These are phyloP conservation scores for Metacarcinus magister DNA, from an alignment of 2,888 invertebrate genomes.

Conservation along the genomic window DNA sequence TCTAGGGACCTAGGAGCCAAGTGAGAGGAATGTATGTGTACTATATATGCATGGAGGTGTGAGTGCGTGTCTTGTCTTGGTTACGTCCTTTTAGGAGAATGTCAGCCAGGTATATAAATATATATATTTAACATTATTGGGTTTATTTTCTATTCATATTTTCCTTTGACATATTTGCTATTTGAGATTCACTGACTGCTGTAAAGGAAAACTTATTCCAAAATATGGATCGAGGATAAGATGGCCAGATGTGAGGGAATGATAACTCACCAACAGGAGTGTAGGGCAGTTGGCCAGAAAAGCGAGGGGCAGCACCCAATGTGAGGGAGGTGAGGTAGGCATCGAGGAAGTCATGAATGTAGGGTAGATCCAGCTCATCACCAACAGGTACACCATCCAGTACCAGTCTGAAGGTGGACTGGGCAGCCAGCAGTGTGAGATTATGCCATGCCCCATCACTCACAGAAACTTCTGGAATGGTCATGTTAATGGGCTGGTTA, in stretches of 20 bases:
- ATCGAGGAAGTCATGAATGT: constrained; percentile 96
- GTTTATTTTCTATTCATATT: background rate
- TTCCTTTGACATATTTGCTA: background rate
- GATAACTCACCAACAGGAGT: constrained; percentile 86
- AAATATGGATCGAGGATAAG: background rate
- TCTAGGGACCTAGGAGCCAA: too few species aligned
- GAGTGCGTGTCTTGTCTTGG: too few species aligned
- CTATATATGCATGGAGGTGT: too few species aligned
- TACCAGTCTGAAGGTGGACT: constrained; percentile 88
- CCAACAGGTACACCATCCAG: constrained; percentile 90
- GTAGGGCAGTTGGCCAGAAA: constrained; percentile 70
- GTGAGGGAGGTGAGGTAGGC: constrained; percentile 93
- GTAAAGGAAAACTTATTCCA: background rate
- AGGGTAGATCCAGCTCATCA: constrained; percentile 93
- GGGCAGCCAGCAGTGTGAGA: constrained; percentile 89
- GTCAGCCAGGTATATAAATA: background rate
- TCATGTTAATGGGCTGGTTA: constrained; percentile 92
- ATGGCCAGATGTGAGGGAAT: background rate
- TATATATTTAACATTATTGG: background rate
- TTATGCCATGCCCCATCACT: constrained; percentile 96
- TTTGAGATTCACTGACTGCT: background rate
- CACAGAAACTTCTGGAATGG: constrained; percentile 87
- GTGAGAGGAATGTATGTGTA: too few species aligned
- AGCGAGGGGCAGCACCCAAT: constrained; percentile 90
- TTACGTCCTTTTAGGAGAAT: too few species aligned